These are phyloP conservation scores for Andrena dorsata DNA, from an alignment of 2,888 invertebrate genomes.

Conservation along the genomic window DNA sequence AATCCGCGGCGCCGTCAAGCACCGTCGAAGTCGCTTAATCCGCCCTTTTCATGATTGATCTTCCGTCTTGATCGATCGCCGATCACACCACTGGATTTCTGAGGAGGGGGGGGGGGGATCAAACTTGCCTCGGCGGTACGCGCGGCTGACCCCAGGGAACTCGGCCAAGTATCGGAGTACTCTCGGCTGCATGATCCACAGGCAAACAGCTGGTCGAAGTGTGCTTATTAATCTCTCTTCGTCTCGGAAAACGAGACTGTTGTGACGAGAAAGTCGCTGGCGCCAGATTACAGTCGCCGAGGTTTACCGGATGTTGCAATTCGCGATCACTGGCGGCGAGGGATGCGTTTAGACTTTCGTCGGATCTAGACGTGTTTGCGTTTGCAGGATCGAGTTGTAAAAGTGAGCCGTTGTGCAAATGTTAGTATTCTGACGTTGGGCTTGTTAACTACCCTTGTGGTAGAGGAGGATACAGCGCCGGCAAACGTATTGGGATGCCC, in stretches of 20 bases:
- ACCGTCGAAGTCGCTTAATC: slow-evolving; percentile 8
- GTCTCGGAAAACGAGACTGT: slow-evolving; percentile 15
- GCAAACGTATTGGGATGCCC: too few species aligned
- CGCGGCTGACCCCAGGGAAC: too few species aligned
- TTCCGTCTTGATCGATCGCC: neutral
- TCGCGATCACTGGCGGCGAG: neutral
- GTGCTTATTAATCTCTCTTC: slow-evolving; percentile 28
- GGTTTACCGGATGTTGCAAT: slow-evolving; percentile 34
- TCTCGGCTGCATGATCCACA: neutral
- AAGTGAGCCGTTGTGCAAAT: too few species aligned
- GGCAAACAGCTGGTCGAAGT: slow-evolving; percentile 27
- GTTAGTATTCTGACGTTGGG: too few species aligned
- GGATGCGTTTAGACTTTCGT: neutral
- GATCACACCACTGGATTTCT: neutral
- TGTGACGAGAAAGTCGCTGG: slow-evolving; percentile 31
- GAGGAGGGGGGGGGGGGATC: too few species aligned
- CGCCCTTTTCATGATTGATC: neutral
- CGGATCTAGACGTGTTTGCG: too few species aligned
- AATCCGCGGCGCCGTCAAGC: neutral
- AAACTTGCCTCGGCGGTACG: too few species aligned
- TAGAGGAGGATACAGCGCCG: too few species aligned
- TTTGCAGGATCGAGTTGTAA: too few species aligned
- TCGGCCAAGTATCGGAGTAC: too few species aligned
- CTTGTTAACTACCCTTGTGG: too few species aligned
- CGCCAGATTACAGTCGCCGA: slow-evolving; percentile 35